These are phyloP conservation scores for Chaetodon trifasciatus DNA, from an alignment of 2,797 vertebrate genomes.

Conservation along the genomic window DNA sequence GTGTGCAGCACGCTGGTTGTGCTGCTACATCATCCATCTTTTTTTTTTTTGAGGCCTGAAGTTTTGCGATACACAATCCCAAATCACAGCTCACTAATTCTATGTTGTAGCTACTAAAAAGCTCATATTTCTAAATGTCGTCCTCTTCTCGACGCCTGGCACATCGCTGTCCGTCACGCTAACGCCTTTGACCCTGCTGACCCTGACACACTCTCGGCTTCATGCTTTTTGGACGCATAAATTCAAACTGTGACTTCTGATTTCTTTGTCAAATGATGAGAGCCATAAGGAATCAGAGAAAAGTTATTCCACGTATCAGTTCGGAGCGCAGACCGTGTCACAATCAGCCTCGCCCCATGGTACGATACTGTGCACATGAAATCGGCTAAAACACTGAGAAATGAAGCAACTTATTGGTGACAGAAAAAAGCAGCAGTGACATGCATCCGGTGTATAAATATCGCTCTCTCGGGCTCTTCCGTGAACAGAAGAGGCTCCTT, in stretches of 20 bases:
- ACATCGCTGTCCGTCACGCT: not conserved
- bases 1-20: not conserved
- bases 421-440: conserved; percentile 69
- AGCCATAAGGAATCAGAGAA: not conserved
- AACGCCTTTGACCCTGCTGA: not conserved
- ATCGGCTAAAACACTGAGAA: conserved; percentile 50
- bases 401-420: conserved; percentile 63
- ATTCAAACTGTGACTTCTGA: conserved; percentile 7
- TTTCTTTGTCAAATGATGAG: not conserved
- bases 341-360: conserved; percentile 9
- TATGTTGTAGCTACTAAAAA: not conserved
- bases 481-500: conserved; percentile 82
- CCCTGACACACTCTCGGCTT: not conserved
- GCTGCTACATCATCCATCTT: not conserved
- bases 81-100: not conserved
- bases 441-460: conserved; percentile 79
- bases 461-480: conserved; percentile 77
- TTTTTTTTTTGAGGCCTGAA: conserved; percentile 2
- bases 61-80: not conserved
- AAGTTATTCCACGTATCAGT: conserved; percentile 6
- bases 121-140: not conserved
- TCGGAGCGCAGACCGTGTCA: conserved; percentile 13
- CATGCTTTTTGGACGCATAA: conserved; percentile 5
- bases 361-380: conserved; percentile 35
- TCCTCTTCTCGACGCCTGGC: not conserved